Conservation (phyloP, 2,113 vertebrate species). For the Thryonomys swinderianus region DNA sequence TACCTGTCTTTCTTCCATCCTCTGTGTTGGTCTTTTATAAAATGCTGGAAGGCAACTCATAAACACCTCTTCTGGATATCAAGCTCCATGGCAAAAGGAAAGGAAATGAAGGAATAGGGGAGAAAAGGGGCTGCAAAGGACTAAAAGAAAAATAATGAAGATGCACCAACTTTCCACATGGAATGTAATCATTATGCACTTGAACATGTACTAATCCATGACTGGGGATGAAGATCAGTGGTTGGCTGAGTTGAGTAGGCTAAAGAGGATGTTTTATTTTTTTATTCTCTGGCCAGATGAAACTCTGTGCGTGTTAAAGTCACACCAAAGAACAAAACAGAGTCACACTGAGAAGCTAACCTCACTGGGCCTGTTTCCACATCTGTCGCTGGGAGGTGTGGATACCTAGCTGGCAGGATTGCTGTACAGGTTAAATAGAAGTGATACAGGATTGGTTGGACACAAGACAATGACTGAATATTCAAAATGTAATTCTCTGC, state of each 20-base stretch:
- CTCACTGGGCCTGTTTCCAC: not conserved
- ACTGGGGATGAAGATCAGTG: not conserved
- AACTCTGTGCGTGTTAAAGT: not conserved
- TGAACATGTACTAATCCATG: not conserved
- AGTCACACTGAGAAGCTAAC: not conserved
- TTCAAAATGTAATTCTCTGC: not conserved
- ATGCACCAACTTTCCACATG: not conserved
- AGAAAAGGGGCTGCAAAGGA: not conserved
- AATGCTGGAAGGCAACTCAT: not conserved
- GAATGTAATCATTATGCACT: not conserved
- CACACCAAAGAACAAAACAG: not conserved
- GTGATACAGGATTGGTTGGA: not conserved
- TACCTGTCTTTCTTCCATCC: not conserved
- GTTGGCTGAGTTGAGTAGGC: not conserved
- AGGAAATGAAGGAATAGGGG: not conserved
- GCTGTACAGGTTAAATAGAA: not conserved
- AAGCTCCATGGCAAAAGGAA: not conserved
- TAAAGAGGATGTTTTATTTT: not conserved
- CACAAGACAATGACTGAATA: not conserved
- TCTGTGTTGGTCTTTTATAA: not conserved
- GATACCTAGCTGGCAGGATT: not conserved
- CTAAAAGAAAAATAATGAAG: not conserved
- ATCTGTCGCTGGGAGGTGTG: not conserved
- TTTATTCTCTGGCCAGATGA: not conserved
- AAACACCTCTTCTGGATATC: not conserved